Percentiles rank a stretch among this genome's conserved stretches.
These are phyloP conservation scores for Peucedramus taeniatus DNA, from an alignment of 2,113 vertebrate genomes.

Conservation along the genomic window DNA sequence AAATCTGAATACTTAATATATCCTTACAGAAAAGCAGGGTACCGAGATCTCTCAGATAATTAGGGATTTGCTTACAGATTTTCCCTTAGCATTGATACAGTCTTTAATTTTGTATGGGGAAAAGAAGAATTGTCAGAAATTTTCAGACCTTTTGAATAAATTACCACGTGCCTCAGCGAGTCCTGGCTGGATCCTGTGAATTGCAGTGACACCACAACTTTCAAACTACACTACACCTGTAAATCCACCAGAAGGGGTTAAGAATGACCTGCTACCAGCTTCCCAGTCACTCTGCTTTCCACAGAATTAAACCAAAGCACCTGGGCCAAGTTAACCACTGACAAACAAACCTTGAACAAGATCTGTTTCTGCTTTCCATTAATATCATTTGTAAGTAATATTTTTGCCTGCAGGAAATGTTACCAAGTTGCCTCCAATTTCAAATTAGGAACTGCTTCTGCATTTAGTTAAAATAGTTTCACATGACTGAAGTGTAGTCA, in stretches of 20 bases:
- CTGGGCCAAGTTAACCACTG: background rate
- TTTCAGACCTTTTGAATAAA: background rate
- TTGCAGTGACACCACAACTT: background rate
- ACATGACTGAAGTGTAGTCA: background rate
- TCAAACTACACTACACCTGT: background rate
- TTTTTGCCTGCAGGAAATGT: background rate
- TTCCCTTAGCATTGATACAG: background rate
- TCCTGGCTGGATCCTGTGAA: background rate
- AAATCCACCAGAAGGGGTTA: background rate
- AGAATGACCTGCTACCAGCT: background rate
- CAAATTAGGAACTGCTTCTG: background rate
- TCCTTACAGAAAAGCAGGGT: background rate
- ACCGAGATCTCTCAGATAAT: background rate
- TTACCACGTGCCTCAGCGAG: background rate
- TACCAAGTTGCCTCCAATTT: background rate
- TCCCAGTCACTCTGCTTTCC: background rate
- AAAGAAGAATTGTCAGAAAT: background rate
- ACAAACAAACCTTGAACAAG: background rate
- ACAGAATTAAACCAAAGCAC: background rate
- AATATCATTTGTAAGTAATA: background rate
- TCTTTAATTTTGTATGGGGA: background rate
- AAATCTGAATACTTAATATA: background rate
- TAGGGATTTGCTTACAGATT: background rate
- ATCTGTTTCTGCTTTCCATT: background rate
- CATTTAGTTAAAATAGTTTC: background rate